Conservation (phyloP, 2,888 invertebrate genomes). For the Anaspis maculata region DNA sequence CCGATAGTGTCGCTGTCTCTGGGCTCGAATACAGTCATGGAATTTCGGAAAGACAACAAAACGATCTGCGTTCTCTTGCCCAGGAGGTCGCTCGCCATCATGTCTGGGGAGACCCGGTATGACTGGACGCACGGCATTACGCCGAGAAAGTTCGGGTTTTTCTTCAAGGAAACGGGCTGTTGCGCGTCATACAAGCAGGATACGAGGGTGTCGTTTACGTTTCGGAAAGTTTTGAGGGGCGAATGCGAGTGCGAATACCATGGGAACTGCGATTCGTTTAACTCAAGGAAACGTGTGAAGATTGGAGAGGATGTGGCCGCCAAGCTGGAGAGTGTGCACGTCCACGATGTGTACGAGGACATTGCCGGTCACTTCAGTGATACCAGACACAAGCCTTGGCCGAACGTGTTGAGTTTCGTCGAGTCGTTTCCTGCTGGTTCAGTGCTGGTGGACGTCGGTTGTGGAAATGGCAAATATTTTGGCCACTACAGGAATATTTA, state of each 20-base stretch:
- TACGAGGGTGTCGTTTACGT: constrained; percentile 78
- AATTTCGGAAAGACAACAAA: constrained; percentile 62
- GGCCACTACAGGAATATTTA: constrained; percentile 49
- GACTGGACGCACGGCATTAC: constrained; percentile 86
- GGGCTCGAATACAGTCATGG: constrained; percentile 78
- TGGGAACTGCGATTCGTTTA: constrained; percentile 58
- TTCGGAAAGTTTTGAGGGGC: constrained; percentile 48
- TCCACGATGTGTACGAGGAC: constrained; percentile 84
- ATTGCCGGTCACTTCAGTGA: constrained; percentile 93
- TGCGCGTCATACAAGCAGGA: constrained; percentile 46
- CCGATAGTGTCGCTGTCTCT: constrained; percentile 83
- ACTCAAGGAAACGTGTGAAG: constrained; percentile 18
- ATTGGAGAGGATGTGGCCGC: constrained; percentile 42
- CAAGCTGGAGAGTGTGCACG: constrained; percentile 64
- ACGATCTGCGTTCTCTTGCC: constrained; percentile 60
- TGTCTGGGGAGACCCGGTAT: constrained; percentile 64
- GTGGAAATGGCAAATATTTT: constrained; percentile 98
- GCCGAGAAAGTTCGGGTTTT: constrained; percentile 70
- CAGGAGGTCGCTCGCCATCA: constrained; percentile 64
- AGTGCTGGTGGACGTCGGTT: constrained; percentile 84
- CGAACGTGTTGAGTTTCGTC: constrained; percentile 76
- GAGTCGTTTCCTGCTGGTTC: constrained; percentile 56
- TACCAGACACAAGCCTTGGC: constrained; percentile 93
- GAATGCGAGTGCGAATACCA: constrained; percentile 58
- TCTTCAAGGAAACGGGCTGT: constrained; percentile 47